A percentile compares a stretch with the other conserved stretches of the same genome.
Conservation (phyloP, 2,888 invertebrate species). For the Aricia artaxerxes region DNA sequence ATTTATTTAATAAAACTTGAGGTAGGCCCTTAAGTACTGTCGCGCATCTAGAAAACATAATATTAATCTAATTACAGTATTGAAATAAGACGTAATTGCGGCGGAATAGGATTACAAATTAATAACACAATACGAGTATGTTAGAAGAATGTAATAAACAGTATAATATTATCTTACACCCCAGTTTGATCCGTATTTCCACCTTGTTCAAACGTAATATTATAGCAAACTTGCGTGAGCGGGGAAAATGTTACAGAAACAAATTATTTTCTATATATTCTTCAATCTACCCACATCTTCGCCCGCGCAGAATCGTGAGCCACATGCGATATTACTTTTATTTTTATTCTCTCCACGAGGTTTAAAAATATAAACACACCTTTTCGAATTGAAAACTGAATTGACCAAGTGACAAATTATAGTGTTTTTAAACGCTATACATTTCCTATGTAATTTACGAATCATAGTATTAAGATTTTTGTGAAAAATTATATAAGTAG, state of each 20-base stretch:
- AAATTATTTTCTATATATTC: neutral
- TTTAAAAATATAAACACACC: neutral
- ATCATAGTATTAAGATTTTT: too few species aligned
- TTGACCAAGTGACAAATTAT: neutral
- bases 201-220: neutral
- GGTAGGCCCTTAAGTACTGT: too few species aligned
- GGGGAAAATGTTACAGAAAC: neutral
- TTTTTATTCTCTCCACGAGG: neutral
- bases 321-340: neutral
- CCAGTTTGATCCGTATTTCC: neutral
- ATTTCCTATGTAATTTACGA: too few species aligned
- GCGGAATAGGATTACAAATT: neutral
- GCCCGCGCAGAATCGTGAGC: conserved; percentile 2
- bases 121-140: neutral
- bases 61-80: neutral
- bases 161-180: neutral
- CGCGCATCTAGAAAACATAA: neutral
- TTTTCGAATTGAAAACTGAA: neutral
- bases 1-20: too few species aligned
- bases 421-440: neutral
- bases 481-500: too few species aligned
- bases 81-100: neutral
- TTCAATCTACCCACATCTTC: conserved; percentile 8
- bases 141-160: neutral
- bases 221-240: neutral